phyloP scores from a whole-genome alignment of 2,888 invertebrate genomes.

The Ophion costatus region DNA sequence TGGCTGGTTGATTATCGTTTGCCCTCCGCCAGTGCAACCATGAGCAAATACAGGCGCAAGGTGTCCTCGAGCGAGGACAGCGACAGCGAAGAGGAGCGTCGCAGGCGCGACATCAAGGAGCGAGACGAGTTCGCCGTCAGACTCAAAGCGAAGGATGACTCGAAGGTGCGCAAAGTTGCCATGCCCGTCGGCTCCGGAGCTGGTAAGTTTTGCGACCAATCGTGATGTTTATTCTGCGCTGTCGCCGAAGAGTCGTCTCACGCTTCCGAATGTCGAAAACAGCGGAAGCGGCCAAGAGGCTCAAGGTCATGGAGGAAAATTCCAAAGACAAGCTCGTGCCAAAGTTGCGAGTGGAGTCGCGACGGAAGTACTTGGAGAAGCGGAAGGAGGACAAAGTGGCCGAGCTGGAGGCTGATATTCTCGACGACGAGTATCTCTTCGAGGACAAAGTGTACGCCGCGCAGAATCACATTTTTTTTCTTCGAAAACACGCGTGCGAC shows the following conservation, averaged over 20 bases:
- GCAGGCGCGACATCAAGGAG: slow-evolving; percentile 94
- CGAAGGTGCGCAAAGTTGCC: slow-evolving; percentile 91
- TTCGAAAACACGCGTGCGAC: too few relatives aligned
- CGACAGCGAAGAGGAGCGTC: slow-evolving; percentile 92
- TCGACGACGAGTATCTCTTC: slow-evolving; percentile 98
- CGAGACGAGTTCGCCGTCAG: slow-evolving; percentile 97
- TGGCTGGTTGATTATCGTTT: background rate
- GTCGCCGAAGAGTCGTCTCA: too few relatives aligned
- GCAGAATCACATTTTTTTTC: background rate
- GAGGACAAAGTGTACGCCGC: slow-evolving; percentile 91
- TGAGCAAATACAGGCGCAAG: slow-evolving; percentile 82
- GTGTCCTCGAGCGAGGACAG: slow-evolving; percentile 85
- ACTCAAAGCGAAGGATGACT: slow-evolving; percentile 94
- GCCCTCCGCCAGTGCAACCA: slow-evolving; percentile 60
- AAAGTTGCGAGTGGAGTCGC: slow-evolving; percentile 94
- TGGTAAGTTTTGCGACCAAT: slow-evolving; percentile 67
- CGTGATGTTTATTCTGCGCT: background rate
- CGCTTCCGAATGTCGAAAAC: background rate
- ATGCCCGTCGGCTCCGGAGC: slow-evolving; percentile 78
- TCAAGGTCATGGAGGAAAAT: slow-evolving; percentile 92
- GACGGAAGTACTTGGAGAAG: slow-evolving; percentile 97
- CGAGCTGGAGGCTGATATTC: slow-evolving; percentile 96
- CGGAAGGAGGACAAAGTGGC: slow-evolving; percentile 98
- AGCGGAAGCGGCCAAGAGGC: slow-evolving; percentile 93
- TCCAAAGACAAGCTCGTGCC: slow-evolving; percentile 94